A percentile compares a stretch with the other conserved stretches of the same genome.
These are phyloP conservation scores for Thereva unica DNA, from an alignment of 2,888 invertebrate species.

Conservation along the genomic window DNA sequence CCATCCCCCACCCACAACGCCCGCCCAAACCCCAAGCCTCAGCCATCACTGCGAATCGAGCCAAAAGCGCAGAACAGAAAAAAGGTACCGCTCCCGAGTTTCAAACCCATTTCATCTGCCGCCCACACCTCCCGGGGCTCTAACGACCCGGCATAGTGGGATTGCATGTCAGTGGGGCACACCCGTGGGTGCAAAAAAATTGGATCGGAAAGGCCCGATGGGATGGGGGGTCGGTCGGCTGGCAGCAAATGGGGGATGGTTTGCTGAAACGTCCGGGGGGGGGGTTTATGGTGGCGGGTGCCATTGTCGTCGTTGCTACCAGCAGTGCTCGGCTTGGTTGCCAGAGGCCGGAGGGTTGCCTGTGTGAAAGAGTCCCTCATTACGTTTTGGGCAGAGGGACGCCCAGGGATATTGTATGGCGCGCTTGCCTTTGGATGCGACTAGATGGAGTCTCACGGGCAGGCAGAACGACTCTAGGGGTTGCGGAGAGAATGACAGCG, in stretches of 20 bases:
- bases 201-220: constrained; percentile 29
- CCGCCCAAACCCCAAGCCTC: background rate
- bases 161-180: constrained; percentile 39
- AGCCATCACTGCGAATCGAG: constrained; percentile 5
- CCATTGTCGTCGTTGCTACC: constrained; percentile 24
- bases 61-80: constrained; percentile 37
- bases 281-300: background rate
- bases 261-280: background rate
- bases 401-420: constrained; percentile 35
- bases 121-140: constrained; percentile 27
- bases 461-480: constrained; percentile 48
- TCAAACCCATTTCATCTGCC: constrained; percentile 35
- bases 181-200: constrained; percentile 38
- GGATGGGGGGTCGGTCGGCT: background rate
- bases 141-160: constrained; percentile 33
- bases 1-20: background rate
- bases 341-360: constrained; percentile 29
- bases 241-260: background rate
- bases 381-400: constrained; percentile 35
- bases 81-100: constrained; percentile 34
- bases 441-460: constrained; percentile 27
- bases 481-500: constrained; percentile 49
- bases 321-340: constrained; percentile 16
- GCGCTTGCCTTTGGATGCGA: constrained; percentile 31
- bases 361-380: constrained; percentile 38